Conservation (phyloP, 2,888 invertebrate species). For the Nephrotoma appendiculata region DNA sequence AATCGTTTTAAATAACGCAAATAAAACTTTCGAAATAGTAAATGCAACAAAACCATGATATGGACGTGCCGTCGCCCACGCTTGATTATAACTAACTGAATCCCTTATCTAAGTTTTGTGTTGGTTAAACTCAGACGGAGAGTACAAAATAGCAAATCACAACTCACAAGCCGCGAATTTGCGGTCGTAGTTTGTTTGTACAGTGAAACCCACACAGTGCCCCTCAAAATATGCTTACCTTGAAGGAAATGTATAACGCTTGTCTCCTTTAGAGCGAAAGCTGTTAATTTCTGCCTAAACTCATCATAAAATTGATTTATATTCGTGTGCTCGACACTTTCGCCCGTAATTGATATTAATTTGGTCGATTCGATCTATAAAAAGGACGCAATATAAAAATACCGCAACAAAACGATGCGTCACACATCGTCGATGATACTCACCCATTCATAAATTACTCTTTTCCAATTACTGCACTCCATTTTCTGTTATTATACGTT, state of each 20-base stretch:
- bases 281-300: slow-evolving; percentile 12
- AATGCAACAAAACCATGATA: not conserved
- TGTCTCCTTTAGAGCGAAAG: not conserved
- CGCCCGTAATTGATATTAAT: not conserved
- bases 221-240: slow-evolving; percentile 15
- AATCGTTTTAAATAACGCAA: not conserved
- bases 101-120: not conserved
- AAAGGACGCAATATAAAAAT: not conserved
- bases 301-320: slow-evolving; percentile 23
- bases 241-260: slow-evolving; percentile 18
- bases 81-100: not conserved
- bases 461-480: not conserved
- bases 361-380: not conserved
- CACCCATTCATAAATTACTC: not conserved
- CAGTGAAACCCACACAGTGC: not conserved
- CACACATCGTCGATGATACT: not conserved
- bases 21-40: not conserved
- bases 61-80: not conserved
- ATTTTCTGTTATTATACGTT: not conserved
- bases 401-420: not conserved
- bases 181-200: not conserved
- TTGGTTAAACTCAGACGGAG: not conserved
- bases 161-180: not conserved
- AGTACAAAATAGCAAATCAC: not conserved
- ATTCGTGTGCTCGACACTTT: slow-evolving; percentile 24